Evolutionary conservation across 2,113 vertebrate species (phyloP).

Genomic region (Nycticryphes semicollaris): DNA sequence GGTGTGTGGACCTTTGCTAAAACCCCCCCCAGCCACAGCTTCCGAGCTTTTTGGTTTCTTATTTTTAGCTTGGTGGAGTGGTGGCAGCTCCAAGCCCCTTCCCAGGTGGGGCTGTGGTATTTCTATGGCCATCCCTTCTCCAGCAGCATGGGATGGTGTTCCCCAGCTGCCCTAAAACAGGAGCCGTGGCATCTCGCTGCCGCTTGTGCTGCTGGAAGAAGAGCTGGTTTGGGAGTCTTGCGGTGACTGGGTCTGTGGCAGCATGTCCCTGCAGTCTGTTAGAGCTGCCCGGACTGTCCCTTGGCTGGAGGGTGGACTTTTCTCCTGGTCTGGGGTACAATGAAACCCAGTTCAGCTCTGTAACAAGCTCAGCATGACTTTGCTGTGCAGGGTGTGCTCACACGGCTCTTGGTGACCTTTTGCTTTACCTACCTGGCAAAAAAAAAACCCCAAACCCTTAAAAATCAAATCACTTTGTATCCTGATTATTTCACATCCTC

Average conservation of each 20-base stretch:
- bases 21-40: not conserved
- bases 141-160: rapidly evolving
- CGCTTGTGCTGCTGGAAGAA: not conserved
- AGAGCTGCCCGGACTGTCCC: not conserved
- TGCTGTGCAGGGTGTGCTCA: not conserved
- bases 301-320: not conserved
- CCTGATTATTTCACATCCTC: constrained; percentile 27
- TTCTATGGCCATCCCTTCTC: not conserved
- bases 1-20: not conserved
- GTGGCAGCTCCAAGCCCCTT: not conserved
- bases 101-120: rapidly evolving
- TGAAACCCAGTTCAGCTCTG: not conserved
- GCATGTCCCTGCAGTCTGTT: rapidly evolving
- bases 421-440: constrained; percentile 37
- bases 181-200: not conserved
- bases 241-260: not conserved
- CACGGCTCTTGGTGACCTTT: not conserved
- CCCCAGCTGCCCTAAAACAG: rapidly evolving
- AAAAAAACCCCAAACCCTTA: not conserved
- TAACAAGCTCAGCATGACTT: not conserved
- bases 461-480: not conserved
- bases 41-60: not conserved
- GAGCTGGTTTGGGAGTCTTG: rapidly evolving
- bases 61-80: not conserved
- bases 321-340: not conserved